Conservation (phyloP, 2,113 vertebrate genomes). For the Paralichthys olivaceus region DNA sequence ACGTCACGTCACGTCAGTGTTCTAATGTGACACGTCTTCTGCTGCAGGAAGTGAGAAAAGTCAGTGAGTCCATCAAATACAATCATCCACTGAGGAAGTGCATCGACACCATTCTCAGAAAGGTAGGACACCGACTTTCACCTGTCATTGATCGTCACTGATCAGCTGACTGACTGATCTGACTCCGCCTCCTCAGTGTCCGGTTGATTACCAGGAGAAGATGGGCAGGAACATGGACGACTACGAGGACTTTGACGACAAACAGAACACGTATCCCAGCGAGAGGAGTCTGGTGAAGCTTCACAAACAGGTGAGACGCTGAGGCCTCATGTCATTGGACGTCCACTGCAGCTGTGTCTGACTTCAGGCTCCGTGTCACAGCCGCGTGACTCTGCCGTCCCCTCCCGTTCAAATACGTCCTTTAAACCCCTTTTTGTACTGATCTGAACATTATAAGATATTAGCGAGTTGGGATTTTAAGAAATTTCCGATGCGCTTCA, state of each 20-base stretch:
- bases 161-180: neutral
- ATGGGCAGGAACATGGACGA: slow-evolving; percentile 99
- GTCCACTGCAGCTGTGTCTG: neutral
- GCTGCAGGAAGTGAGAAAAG: slow-evolving; percentile 91
- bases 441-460: no score
- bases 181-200: slow-evolving; percentile 84
- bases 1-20: neutral
- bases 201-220: slow-evolving; percentile 95
- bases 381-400: no score
- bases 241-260: slow-evolving; percentile 98
- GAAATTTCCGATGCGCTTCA: no score
- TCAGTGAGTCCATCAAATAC: slow-evolving; percentile 95
- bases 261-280: slow-evolving; percentile 91
- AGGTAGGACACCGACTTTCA: slow-evolving; percentile 77
- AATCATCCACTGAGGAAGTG: slow-evolving; percentile 96
- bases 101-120: slow-evolving; percentile 94
- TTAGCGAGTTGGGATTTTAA: no score
- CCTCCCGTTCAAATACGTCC: no score
- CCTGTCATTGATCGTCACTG: neutral
- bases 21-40: neutral
- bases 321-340: neutral
- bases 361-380: no score
- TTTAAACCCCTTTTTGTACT: no score
- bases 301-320: slow-evolving; percentile 90
- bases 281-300: slow-evolving; percentile 95